phyloP scores from a whole-genome alignment of 2,888 invertebrate genomes.

The Podabrus alpinus region DNA sequence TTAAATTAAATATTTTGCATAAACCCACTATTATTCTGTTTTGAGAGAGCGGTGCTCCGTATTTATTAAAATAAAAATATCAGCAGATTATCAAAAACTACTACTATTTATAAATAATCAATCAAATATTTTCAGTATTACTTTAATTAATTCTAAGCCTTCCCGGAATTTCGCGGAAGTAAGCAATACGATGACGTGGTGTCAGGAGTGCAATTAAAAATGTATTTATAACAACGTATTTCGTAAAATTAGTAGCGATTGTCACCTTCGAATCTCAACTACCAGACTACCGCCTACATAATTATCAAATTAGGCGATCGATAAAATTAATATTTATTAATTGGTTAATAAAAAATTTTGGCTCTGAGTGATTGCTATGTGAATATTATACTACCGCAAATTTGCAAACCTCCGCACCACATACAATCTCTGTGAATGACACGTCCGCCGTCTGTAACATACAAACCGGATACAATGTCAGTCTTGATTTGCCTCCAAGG shows the following conservation, averaged over 20 bases:
- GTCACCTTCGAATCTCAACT: neutral
- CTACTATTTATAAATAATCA: no score
- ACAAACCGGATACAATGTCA: constrained; percentile 38
- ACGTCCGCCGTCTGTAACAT: constrained; percentile 45
- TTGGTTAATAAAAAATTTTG: neutral
- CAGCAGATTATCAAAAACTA: no score
- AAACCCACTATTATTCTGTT: no score
- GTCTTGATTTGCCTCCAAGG: constrained; percentile 35
- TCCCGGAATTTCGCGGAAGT: no score
- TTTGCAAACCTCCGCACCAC: constrained; percentile 33
- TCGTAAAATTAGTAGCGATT: neutral
- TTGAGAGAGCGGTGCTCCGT: no score
- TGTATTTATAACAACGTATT: neutral
- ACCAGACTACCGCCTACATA: neutral
- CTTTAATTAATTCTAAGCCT: no score
- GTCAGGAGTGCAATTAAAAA: neutral
- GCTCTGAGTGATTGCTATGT: constrained; percentile 3
- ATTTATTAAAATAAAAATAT: no score
- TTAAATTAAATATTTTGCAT: no score
- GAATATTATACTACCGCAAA: constrained; percentile 27
- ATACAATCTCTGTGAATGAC: constrained; percentile 38
- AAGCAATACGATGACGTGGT: no score
- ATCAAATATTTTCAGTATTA: no score
- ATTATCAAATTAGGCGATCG: neutral
- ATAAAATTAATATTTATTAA: neutral